Evolutionary conservation across 2,797 vertebrate species (phyloP), one percentile per base, ranked within the genome.

Genomic region (Cynodonichthys magdalenae): DNA sequence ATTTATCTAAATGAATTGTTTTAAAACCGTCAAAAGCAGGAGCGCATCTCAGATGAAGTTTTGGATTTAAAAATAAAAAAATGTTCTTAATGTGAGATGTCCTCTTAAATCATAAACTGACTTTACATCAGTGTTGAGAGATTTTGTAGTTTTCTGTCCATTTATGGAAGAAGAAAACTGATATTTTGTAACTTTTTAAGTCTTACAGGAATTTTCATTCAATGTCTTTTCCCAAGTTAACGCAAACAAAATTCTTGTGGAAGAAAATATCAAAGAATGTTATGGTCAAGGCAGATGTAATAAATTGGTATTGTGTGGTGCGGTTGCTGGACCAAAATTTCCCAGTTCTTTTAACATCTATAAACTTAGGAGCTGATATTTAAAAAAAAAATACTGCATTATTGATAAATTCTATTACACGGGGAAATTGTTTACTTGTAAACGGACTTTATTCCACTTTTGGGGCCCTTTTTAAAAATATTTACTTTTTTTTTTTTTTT

Each of bases 321-420:
- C 75, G 81, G 66, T 84, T 75, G 81, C 75, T 85, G 89, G 88
- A 89, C 88, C 90, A 92, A 89, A 86, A 90, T 79, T 78, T 72
- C 77, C 36, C 36, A 39, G 36, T 39, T 39, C 11, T 39, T 39
- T 39, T 39, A 14, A 39, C 36, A 12, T 61, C 55, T 66, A 84
- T 66, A 70, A 69, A 47, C 75, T 11, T 14, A 48, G 9, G 8
- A 18, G 44, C 18, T 7, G 34, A 63, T 79, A 2, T 28, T 63
- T 53, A 46, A 68, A 53, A 52, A 36, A 12, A 39, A 34, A 8
- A 34, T 34, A 34, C 31, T 72, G 47, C 54, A 28, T 61, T 53
- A 19, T 29, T 59, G 54, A 19, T 66, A 56, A 15, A 19, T 71
- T 17, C 57, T 44, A 17, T 53, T 18, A 53, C 54, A 59, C 50